Conservation (phyloP, 2,113 vertebrate species). For the Thunnus maccoyii region DNA sequence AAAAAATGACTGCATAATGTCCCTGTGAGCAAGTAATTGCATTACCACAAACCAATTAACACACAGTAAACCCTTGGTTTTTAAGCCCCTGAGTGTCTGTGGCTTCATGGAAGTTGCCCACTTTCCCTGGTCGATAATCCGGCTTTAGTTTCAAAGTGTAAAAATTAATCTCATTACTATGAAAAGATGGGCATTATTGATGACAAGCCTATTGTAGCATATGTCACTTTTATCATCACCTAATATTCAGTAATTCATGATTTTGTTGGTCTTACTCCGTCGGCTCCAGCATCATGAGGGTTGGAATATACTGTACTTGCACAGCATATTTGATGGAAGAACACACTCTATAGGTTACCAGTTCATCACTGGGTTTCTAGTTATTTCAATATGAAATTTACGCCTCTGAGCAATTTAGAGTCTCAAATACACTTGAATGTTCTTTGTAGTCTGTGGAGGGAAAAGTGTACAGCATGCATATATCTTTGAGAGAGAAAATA, state of each 20-base stretch:
- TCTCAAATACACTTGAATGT: slow-evolving; percentile 12
- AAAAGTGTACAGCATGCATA: slow-evolving; percentile 19
- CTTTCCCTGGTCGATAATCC: not conserved
- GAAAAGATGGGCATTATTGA: not conserved
- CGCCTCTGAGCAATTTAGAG: not conserved
- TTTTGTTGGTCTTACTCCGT: not conserved
- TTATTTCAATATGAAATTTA: slow-evolving; percentile 9
- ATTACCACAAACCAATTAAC: not conserved
- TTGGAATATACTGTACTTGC: not conserved
- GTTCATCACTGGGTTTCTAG: not conserved
- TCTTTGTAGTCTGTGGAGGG: slow-evolving; percentile 6
- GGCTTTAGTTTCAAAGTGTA: not conserved
- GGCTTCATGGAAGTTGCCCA: not conserved
- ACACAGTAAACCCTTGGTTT: not conserved
- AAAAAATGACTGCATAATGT: no score
- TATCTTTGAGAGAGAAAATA: not conserved
- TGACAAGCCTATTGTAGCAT: not conserved
- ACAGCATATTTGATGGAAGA: not conserved
- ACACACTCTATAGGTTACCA: not conserved
- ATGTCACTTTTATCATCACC: not conserved
- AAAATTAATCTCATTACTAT: not conserved
- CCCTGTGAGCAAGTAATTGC: not conserved
- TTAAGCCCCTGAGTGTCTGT: not conserved
- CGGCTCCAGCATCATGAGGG: not conserved
- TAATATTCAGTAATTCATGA: not conserved